These are phyloP conservation scores for Chloroclystis v-ata DNA, from an alignment of 2,888 invertebrate species.

Conservation along the genomic window DNA sequence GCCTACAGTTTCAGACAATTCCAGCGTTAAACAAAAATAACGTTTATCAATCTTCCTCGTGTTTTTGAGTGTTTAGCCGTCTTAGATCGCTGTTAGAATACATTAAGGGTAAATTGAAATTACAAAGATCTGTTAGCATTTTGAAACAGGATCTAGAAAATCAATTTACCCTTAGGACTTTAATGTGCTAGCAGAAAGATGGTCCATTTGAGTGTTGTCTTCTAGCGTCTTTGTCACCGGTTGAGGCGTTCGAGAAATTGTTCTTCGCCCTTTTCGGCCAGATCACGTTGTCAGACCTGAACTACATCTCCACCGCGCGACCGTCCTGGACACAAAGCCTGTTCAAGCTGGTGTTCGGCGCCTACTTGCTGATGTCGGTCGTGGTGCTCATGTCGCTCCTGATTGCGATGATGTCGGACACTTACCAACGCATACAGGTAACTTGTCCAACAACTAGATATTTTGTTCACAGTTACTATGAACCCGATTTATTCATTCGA, in stretches of 20 bases:
- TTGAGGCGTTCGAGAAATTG: constrained; percentile 96
- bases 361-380: constrained; percentile 98
- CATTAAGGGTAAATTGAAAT: constrained; percentile 49
- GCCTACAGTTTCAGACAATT: too few species aligned
- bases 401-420: constrained; percentile 99
- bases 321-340: constrained; percentile 91
- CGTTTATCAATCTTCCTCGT: constrained; percentile 61
- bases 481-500: constrained; percentile 96
- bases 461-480: constrained; percentile 90
- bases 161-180: constrained; percentile 51
- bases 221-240: constrained; percentile 90
- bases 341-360: constrained; percentile 95
- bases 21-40: neutral
- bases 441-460: constrained; percentile 56
- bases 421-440: constrained; percentile 99
- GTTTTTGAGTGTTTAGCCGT: constrained; percentile 46
- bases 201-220: constrained; percentile 73
- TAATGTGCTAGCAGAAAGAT: constrained; percentile 35
- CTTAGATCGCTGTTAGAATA: constrained; percentile 41
- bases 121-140: neutral
- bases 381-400: constrained; percentile 99
- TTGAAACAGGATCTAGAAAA: constrained; percentile 14
- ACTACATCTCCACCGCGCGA: constrained; percentile 83
- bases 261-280: constrained; percentile 99
- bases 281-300: constrained; percentile 90